Evolutionary conservation across 2,888 invertebrate genomes (phyloP), one percentile per base, ranked within the genome.

Genomic region (Epinotia demarniana): DNA sequence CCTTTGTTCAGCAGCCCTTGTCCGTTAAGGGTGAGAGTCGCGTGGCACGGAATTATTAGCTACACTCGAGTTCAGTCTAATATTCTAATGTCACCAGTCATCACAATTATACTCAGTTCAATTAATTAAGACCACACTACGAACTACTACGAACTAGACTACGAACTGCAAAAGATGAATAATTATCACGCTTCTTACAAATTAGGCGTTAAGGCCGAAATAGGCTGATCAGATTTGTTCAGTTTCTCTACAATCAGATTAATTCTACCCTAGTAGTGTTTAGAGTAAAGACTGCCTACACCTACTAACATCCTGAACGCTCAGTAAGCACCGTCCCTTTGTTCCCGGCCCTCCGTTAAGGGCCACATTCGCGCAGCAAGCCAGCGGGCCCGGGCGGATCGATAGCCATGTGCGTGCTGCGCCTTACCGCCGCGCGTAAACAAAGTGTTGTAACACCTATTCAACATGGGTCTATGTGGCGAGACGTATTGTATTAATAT

Each of bases 331-430:
- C 49, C 49, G 49, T 53, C 53, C 53, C 53, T 53, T 53, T 53
- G 53, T 53, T 53, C 53, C n/a, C 4, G 6, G 8, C n/a, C 53
- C n/a, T 8, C 2, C n/a, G 53, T n/a, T 57, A 57, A 57, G 19
- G 57, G 57, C 57, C 8, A 53, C 6, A 53, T n/a, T 53, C n/a
- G 53, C 53, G n/a, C n/a, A 53, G 53, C 53, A n/a, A n/a, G 53
- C 53, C n/a, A 2, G 23, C 27, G 27, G 49, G 49, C 64, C 49
- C 64, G 64, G 64, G 49, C 64, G 55, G 67, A 72, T 64, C 57
- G 70, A 63, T 70, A 61, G 39, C 46, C 46, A 67, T 61, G 66
- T 66, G 66, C 62, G 49, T 53, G 27, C n/a, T n/a, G 61, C 58
- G 53, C 43, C 49, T 49, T 16, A 57, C 67, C 39, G 67, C 67